Evolutionary conservation across 2,113 vertebrate species (phyloP), one percentile per base, ranked within the genome.

Genomic region (Tor tambroides): DNA sequence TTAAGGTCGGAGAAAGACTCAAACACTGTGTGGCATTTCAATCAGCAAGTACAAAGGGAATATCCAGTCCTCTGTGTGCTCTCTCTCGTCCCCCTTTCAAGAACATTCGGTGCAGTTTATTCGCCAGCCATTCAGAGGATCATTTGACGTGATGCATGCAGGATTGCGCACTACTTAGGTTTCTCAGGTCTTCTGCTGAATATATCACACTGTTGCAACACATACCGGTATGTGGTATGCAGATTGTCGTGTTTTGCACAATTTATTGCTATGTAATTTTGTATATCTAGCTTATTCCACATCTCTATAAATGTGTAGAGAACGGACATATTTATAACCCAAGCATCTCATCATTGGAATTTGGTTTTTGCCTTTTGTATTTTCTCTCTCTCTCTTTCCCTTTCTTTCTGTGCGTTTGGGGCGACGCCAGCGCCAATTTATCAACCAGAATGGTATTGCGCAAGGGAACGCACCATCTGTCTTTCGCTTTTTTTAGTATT

Each of bases 1-100:
- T 95, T 95, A 92, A 93, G 94, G 95, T 92, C 92, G 93, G 76
- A 56, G 89, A 92, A 93, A 86, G 80, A 83, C 63, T 86, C 23
- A 85, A 89, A 67, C 28, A 82, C 78, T 88, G 76, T 85, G 76
- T 80, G 38, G 83, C 54, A 77, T 84, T 89, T 88, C 83, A 76
- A 74, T 85, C 87, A 88, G 84, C 88, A 88, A 74, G 54, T 86
- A 85, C 87, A 87, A 88, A 87, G 81, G 90, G 81, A 87, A 86
- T 80, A n/a, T 85, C 19, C 83, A 10, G 49, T 77, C 79, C 86
- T 85, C 56, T 65, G 88, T 65, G 88, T 83, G 84, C 79, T 43
- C 84, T 85, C 80, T 43, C 83, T 82, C 65, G 28, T 81, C 46
- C 83, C 81, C 74, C 78, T 82, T 91, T 89, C 87, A 46, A 89